phyloP scores from a whole-genome alignment of 2,888 invertebrate species.

The Amphipyra berbera region DNA sequence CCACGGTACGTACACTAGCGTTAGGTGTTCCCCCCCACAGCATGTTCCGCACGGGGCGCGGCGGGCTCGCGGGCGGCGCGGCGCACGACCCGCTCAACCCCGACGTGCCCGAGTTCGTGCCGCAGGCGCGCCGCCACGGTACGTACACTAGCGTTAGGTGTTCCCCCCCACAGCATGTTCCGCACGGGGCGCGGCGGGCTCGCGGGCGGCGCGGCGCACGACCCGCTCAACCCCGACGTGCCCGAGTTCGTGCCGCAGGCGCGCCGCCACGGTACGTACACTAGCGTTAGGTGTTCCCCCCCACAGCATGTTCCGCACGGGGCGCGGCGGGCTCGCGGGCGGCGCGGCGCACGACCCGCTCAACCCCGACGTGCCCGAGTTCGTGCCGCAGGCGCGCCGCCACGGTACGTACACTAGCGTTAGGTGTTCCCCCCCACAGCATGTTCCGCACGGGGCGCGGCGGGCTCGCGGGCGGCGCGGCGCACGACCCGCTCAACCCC shows the following conservation, averaged over 20 bases:
- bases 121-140: constrained; percentile 71
- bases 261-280: constrained; percentile 21
- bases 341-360: constrained; percentile 88
- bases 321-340: constrained; percentile 54
- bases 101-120: constrained; percentile 96
- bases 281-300: no score
- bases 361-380: constrained; percentile 96
- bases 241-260: constrained; percentile 94
- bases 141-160: no score
- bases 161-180: no score
- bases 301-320: no score
- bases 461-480: constrained; percentile 24
- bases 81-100: constrained; percentile 93
- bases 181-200: constrained; percentile 69
- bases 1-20: constrained; percentile 20
- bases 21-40: no score
- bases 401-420: constrained; percentile 23
- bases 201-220: constrained; percentile 67
- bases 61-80: constrained; percentile 28
- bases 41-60: constrained; percentile 74
- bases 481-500: constrained; percentile 93
- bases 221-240: constrained; percentile 95
- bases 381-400: constrained; percentile 90
- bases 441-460: constrained; percentile 74
- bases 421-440: no score